Conservation (phyloP, 1,140 invertebrate species). For the Hyles euphorbiae region DNA sequence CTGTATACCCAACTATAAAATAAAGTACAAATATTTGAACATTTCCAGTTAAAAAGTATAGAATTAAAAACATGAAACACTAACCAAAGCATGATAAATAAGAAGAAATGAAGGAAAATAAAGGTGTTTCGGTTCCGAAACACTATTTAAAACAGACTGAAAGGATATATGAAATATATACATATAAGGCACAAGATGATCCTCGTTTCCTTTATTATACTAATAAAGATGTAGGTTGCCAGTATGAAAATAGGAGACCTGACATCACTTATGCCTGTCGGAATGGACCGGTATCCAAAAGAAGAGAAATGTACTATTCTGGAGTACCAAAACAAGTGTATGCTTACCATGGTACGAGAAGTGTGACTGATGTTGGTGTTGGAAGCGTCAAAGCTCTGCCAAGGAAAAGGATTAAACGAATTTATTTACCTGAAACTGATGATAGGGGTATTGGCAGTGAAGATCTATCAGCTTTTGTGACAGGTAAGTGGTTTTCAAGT, state of each 20-base stretch:
- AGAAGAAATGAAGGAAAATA: slow-evolving; percentile 59
- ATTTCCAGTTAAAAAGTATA: too few species aligned
- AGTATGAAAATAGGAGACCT: slow-evolving; percentile 35
- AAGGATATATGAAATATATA: not conserved
- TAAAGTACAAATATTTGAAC: too few species aligned
- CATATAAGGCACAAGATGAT: not conserved
- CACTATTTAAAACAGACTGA: slow-evolving; percentile 14
- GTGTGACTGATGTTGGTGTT: slow-evolving; percentile 40
- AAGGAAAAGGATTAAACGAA: slow-evolving; percentile 34
- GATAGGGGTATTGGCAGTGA: slow-evolving; percentile 42
- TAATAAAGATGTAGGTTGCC: slow-evolving; percentile 31
- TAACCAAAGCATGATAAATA: slow-evolving; percentile 41
- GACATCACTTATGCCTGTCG: slow-evolving; percentile 38
- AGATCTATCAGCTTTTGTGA: slow-evolving; percentile 22
- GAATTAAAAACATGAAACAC: too few species aligned
- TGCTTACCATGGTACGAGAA: slow-evolving; percentile 29
- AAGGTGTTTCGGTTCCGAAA: slow-evolving; percentile 36
- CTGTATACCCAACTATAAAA: too few species aligned
- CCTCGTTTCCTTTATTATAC: not conserved
- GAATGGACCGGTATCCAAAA: slow-evolving; percentile 15
- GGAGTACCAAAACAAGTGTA: slow-evolving; percentile 29
- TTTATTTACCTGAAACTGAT: slow-evolving; percentile 46
- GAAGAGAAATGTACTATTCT: slow-evolving; percentile 27
- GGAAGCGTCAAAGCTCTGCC: slow-evolving; percentile 37
- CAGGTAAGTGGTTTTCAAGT: slow-evolving; percentile 25